Evolutionary conservation across 2,888 invertebrate species (phyloP).

Genomic region (Macaria liturata): DNA sequence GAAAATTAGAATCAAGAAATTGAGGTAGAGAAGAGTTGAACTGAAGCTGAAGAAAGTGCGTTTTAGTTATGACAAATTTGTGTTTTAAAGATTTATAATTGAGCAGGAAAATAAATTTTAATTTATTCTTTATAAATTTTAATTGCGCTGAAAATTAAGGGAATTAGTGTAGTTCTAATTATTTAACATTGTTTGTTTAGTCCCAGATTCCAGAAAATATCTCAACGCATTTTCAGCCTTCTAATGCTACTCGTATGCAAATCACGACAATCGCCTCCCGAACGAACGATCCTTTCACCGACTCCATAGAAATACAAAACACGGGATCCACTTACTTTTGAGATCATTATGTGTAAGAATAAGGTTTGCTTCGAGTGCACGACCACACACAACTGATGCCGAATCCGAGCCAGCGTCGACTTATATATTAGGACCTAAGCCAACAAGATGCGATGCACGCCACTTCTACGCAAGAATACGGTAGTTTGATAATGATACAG

Average conservation of each 20-base stretch:
- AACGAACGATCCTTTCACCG: slow-evolving; percentile 63
- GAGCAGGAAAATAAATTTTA: too few relatives aligned
- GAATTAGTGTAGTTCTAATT: too few relatives aligned
- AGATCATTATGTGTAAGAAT: slow-evolving; percentile 78
- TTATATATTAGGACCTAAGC: slow-evolving; percentile 74
- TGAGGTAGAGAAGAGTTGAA: too few relatives aligned
- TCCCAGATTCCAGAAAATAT: too few relatives aligned
- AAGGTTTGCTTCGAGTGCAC: slow-evolving; percentile 77
- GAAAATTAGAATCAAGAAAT: too few relatives aligned
- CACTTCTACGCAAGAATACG: slow-evolving; percentile 74
- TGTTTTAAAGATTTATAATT: too few relatives aligned
- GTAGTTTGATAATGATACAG: slow-evolving; percentile 79
- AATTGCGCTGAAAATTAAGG: too few relatives aligned
- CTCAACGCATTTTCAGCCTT: not conserved
- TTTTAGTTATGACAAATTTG: too few relatives aligned
- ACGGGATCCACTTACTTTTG: slow-evolving; percentile 74
- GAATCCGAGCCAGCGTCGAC: slow-evolving; percentile 58
- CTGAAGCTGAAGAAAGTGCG: too few relatives aligned
- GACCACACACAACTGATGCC: slow-evolving; percentile 80
- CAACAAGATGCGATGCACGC: slow-evolving; percentile 69
- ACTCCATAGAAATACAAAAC: slow-evolving; percentile 40
- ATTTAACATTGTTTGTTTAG: too few relatives aligned
- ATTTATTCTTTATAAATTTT: too few relatives aligned
- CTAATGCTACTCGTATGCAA: slow-evolving; percentile 8
- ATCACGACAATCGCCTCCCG: slow-evolving; percentile 14